These are phyloP conservation scores for Halcyon chelicuti DNA, from an alignment of 2,797 vertebrate species.

Conservation along the genomic window DNA sequence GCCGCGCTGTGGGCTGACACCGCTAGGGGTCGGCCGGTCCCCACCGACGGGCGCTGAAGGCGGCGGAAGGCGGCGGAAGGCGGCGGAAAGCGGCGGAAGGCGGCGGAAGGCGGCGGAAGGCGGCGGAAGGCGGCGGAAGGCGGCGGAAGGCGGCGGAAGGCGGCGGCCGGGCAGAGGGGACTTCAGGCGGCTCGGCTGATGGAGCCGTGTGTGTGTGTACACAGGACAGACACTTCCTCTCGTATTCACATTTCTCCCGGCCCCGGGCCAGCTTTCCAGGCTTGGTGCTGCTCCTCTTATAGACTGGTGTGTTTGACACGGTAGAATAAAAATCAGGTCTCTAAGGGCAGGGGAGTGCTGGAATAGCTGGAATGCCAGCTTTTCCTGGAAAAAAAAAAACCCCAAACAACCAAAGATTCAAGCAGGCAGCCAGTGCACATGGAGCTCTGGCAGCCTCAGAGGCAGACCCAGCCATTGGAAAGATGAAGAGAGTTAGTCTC, in stretches of 20 bases:
- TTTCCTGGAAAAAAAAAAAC: neutral
- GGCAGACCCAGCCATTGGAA: neutral
- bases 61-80: neutral
- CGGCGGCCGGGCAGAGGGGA: neutral
- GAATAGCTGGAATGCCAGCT: neutral
- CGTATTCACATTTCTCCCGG: neutral
- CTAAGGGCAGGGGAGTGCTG: neutral
- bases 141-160: too few species aligned
- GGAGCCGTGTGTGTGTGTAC: neutral
- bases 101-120: too few species aligned
- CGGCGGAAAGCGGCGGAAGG: too few species aligned
- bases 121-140: neutral
- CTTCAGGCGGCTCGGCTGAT: neutral
- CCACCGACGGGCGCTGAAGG: neutral
- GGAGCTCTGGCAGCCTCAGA: neutral
- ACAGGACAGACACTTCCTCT: slow-evolving; percentile 32
- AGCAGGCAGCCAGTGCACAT: neutral
- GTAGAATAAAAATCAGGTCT: neutral
- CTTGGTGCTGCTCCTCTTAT: slow-evolving; percentile 11
- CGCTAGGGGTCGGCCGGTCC: slow-evolving; percentile 63
- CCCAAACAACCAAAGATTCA: neutral
- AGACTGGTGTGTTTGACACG: neutral
- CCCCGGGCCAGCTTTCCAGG: slow-evolving; percentile 19
- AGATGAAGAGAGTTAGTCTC: neutral
- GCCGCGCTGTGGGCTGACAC: neutral